Evolutionary conservation across 1,140 invertebrate genomes (phyloP), one percentile per base, ranked within the genome.

Genomic region (Zaprionus tsacasi): DNA sequence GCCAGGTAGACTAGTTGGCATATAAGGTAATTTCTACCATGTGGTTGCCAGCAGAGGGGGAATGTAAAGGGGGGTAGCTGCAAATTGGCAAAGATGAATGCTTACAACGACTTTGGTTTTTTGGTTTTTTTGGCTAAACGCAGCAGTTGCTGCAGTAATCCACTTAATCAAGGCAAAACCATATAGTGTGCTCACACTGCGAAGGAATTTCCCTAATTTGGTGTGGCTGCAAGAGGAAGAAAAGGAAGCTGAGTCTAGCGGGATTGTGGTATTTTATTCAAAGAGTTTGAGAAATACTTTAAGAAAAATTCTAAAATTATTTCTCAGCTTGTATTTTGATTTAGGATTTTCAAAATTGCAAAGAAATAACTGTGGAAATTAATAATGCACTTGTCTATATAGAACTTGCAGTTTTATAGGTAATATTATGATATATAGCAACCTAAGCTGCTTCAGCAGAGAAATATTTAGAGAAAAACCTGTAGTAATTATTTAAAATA

Each of bases 31-130:
- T 77, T 67, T 75, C 70, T 61, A 25, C 68, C 68, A 30, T 61
- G 61, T 82, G 52, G 56, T 65, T 71, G 68, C 63, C 57, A 76
- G 69, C 61, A 68, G 43, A 68, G 43, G 17, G 45, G 45, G 45
- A 25, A 50, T 38, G 38, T 1, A 21, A 2, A 21, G 21, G 21
- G 21, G 21, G 21, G 2, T 2, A 86, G 78, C 81, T 85, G 81
- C 78, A 85, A 85, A 85, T 85, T 85, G 78, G 74, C 78, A 61
- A 81, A 86, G 81, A 85, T 78, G 70, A 65, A 69, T 76, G 59
- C 70, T 30, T 13, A 36, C 35, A 65, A 59, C 2, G 25, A 55
- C 50, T 73, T 36, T 63, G 21, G 64, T 64, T 57, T 57, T 40
- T 38, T 57, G 40, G 17, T 50, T 67, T 68, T 67, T 68, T 45